These are phyloP conservation scores for Lagria hirta DNA, from an alignment of 2,888 invertebrate genomes.

Conservation along the genomic window DNA sequence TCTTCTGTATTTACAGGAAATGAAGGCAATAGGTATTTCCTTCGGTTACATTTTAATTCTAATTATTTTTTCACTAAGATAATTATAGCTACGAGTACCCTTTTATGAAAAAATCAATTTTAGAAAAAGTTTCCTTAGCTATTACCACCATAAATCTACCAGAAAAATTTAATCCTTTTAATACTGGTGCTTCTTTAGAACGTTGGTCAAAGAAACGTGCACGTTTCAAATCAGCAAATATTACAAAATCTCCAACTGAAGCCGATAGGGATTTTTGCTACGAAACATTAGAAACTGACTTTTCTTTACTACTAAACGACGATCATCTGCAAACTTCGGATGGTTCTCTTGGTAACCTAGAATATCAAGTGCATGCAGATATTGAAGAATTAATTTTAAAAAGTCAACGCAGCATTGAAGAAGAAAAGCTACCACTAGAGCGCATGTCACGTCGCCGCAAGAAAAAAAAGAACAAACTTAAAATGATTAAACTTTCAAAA, in stretches of 20 bases:
- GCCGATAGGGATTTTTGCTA: slow-evolving; percentile 24
- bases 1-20: slow-evolving; percentile 8
- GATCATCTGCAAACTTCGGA: slow-evolving; percentile 12
- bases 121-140: slow-evolving; percentile 26
- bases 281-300: slow-evolving; percentile 23
- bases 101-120: slow-evolving; percentile 6
- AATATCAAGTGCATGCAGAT: slow-evolving; percentile 45
- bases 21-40: slow-evolving; percentile 20
- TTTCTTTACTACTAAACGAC: slow-evolving; percentile 27
- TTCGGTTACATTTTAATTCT: background rate
- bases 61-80: slow-evolving; percentile 1
- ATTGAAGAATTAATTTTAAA: slow-evolving; percentile 41
- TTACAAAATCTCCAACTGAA: slow-evolving; percentile 11
- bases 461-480: slow-evolving; percentile 23
- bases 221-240: slow-evolving; percentile 41
- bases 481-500: slow-evolving; percentile 46
- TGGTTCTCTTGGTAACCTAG: slow-evolving; percentile 25
- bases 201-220: slow-evolving; percentile 48
- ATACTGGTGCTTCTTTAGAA: slow-evolving; percentile 46
- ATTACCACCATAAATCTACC: slow-evolving; percentile 45
- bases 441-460: slow-evolving; percentile 8
- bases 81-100: slow-evolving; percentile 26
- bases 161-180: slow-evolving; percentile 38
- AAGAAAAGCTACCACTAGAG: slow-evolving; percentile 14
- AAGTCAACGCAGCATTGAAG: slow-evolving; percentile 21